Conservation (phyloP, 2,888 invertebrate species). For the Lacanobia oleracea region DNA sequence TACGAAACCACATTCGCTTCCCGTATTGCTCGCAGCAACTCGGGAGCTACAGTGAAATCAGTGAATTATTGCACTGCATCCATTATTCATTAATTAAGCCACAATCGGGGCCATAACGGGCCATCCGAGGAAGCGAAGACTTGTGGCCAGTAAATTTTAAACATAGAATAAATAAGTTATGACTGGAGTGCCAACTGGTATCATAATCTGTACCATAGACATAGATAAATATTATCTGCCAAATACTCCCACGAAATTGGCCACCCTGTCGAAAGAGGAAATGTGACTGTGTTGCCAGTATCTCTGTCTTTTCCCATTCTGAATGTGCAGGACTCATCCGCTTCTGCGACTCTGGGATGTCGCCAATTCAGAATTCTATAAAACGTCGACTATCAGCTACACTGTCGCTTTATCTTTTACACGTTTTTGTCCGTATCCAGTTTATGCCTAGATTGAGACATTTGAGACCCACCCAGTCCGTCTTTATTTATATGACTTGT, state of each 20-base stretch:
- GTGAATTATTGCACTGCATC: constrained; percentile 83
- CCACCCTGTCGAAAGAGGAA: background rate
- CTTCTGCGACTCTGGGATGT: background rate
- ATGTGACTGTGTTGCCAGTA: background rate
- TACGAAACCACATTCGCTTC: constrained; percentile 56
- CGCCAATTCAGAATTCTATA: background rate
- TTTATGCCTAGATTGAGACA: too few relatives aligned
- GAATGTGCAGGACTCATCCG: background rate
- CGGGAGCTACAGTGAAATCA: constrained; percentile 73
- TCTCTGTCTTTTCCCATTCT: background rate
- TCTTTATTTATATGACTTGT: background rate
- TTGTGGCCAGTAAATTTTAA: constrained; percentile 55
- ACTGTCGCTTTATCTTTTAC: too few relatives aligned
- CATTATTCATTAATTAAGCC: constrained; percentile 87
- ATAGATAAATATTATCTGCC: too few relatives aligned
- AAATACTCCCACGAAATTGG: background rate
- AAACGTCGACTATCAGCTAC: background rate
- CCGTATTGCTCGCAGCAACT: constrained; percentile 46
- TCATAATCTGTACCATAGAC: background rate
- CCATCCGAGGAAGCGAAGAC: constrained; percentile 67
- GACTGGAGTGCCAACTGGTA: constrained; percentile 24
- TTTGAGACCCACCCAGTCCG: too few relatives aligned
- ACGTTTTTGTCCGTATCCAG: too few relatives aligned
- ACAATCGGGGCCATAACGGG: constrained; percentile 80
- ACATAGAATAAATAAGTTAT: constrained; percentile 29